A percentile compares a stretch with the other conserved stretches of the same genome.
These are phyloP conservation scores for Spodoptera exigua DNA, from an alignment of 2,888 invertebrate species.

Conservation along the genomic window DNA sequence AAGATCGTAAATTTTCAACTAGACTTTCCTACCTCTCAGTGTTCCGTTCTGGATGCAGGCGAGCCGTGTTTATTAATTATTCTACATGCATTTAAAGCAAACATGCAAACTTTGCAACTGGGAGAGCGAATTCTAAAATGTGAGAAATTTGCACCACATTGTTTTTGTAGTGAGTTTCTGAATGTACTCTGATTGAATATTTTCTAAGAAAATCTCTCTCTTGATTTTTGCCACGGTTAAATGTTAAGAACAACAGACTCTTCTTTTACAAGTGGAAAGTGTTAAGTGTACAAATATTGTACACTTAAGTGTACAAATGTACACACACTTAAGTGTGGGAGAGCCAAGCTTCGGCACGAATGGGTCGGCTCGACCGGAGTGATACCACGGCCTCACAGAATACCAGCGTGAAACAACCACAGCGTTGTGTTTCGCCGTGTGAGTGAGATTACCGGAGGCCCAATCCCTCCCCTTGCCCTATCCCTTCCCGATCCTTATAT, in stretches of 20 bases:
- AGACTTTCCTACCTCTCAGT: constrained; percentile 30
- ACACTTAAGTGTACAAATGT: too few species aligned
- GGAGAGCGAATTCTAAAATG: constrained; percentile 32
- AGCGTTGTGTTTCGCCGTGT: too few species aligned
- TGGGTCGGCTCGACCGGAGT: too few species aligned
- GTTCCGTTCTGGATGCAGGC: constrained; percentile 39
- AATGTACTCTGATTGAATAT: neutral
- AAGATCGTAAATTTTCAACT: constrained; percentile 53
- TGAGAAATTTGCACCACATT: constrained; percentile 17
- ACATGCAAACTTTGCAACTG: constrained; percentile 45
- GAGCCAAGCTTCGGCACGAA: too few species aligned
- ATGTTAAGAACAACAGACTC: neutral
- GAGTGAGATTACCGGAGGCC: too few species aligned
- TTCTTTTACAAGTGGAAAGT: neutral
- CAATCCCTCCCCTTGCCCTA: too few species aligned
- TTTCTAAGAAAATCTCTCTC: neutral
- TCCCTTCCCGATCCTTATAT: too few species aligned
- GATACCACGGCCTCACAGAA: too few species aligned
- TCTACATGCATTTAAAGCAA: constrained; percentile 55
- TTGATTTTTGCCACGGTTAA: neutral
- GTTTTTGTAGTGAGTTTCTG: neutral
- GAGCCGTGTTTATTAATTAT: constrained; percentile 55
- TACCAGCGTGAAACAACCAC: too few species aligned
- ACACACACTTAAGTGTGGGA: too few species aligned
- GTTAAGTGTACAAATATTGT: too few species aligned